These are phyloP conservation scores for Archegozetes longisetosus DNA, from an alignment of 1,140 invertebrate genomes.

Conservation along the genomic window DNA sequence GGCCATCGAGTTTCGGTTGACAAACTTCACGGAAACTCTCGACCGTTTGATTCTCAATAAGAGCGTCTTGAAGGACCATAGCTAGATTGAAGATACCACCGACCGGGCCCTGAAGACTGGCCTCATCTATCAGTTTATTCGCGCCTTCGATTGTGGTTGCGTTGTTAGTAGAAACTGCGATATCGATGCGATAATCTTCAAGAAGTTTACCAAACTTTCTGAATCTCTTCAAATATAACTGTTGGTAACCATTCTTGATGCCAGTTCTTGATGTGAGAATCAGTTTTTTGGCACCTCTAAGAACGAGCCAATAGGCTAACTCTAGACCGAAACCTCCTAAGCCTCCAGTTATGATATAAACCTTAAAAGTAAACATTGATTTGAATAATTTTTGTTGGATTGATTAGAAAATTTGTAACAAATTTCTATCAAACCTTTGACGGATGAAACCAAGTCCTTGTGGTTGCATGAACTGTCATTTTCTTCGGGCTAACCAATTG, in stretches of 20 bases:
- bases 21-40: conserved; percentile 53
- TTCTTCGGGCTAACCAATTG: conserved; percentile 9
- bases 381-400: too few relatives aligned
- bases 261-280: conserved; percentile 75
- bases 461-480: conserved; percentile 38
- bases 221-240: conserved; percentile 33
- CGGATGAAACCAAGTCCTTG: conserved; percentile 68
- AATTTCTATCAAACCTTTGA: too few relatives aligned
- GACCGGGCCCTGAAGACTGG: conserved; percentile 48
- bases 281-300: conserved; percentile 61
- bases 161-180: conserved; percentile 52
- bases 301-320: conserved; percentile 71
- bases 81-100: conserved; percentile 91
- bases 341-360: conserved; percentile 68
- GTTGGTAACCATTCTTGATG: conserved; percentile 69
- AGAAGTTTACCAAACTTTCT: conserved; percentile 40
- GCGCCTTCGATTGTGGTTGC: conserved; percentile 45
- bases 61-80: conserved; percentile 58
- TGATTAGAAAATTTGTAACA: too few relatives aligned
- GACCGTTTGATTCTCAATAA: conserved; percentile 68
- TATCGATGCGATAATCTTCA: conserved; percentile 31
- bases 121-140: conserved; percentile 47
- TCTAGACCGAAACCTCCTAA: conserved; percentile 90
- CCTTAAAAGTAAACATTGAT: too few relatives aligned
- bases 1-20: conserved; percentile 41